Evolutionary conservation across 2,797 vertebrate genomes (phyloP), one percentile per base, ranked within the genome.

Genomic region (Crypturellus tataupa): DNA sequence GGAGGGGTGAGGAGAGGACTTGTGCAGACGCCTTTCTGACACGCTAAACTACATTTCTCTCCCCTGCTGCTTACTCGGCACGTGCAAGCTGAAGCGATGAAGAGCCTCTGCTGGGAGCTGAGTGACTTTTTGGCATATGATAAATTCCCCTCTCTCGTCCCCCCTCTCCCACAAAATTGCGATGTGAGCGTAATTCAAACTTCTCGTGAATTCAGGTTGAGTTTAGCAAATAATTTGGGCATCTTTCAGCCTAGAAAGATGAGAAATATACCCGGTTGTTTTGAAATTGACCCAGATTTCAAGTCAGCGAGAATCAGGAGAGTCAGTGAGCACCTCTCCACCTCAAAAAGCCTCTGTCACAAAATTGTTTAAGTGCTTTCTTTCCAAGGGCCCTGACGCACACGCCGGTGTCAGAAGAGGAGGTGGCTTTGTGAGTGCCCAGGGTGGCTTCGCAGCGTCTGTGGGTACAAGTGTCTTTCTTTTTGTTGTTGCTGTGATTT

Each of bases 81-180:
- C 89, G 44, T 59, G 47, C 55, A 53, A 71, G 67, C 87, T 77
- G 64, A 91, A 93, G 83, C 91, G 96, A 95, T 86, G 86, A 88
- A 95, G 78, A 95, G 80, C 90, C 94, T 90, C 93, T 90, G 46
- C 77, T 88, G 89, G 67, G 85, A 96, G 78, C 88, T 86, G 93
- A 96, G 91, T 94, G 95, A 94, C 88, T 94, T 86, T 60, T 5
- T 93, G 93, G 94, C 96, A 94, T 94, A 81, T 67, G 88, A 77
- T 89, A 95, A 95, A 91, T 90, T 81, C 70, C 39, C 27, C 72
- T 93, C 77, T 91, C 73, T 53, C 9, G 0, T 93, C 92, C 75
- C 37, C 51, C 77, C 53, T 24, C 47, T 49, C 63, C 56, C 68
- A 51, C 53, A 39, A 15, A 95, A 84, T 65, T 77, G 39, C 3